Percentiles rank a stretch among this genome's conserved stretches.
phyloP scores from a whole-genome alignment of 2,888 invertebrate genomes.

The Eilema depressum region DNA sequence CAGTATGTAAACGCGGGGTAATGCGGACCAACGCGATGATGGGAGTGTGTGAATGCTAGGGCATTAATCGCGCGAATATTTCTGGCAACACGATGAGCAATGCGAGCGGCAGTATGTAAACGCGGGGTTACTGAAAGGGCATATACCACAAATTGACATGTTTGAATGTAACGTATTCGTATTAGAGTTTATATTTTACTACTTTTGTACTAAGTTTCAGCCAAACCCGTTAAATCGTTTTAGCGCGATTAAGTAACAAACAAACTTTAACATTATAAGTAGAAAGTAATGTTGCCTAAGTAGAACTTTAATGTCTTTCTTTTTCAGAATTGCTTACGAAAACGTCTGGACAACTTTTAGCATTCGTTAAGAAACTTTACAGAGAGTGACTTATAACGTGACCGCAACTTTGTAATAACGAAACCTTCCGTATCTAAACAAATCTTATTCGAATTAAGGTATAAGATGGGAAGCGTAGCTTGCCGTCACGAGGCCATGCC shows the following conservation, averaged over 20 bases:
- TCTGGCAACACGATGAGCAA: too few relatives aligned
- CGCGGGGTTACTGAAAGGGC: too few relatives aligned
- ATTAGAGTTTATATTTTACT: too few relatives aligned
- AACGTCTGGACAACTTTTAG: conserved; percentile 8
- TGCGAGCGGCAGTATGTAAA: too few relatives aligned
- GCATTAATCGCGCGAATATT: too few relatives aligned
- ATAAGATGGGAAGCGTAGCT: background rate
- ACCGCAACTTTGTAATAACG: background rate
- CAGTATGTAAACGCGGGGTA: too few relatives aligned
- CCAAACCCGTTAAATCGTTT: background rate
- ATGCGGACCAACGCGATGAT: too few relatives aligned
- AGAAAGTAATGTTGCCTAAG: background rate
- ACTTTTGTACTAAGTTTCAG: background rate
- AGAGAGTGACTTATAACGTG: background rate
- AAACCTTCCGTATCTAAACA: background rate
- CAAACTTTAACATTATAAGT: background rate
- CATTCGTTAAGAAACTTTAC: conserved; percentile 6
- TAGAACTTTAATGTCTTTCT: background rate
- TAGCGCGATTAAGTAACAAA: background rate
- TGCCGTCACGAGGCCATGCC: too few relatives aligned
- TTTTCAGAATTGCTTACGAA: background rate
- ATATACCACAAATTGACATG: too few relatives aligned
- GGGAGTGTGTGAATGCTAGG: too few relatives aligned
- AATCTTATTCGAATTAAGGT: background rate
- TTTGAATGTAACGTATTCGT: too few relatives aligned